Base-by-base conservation (phyloP, 1,140 invertebrate genomes). In the Dinoponera quadriceps region DNA sequence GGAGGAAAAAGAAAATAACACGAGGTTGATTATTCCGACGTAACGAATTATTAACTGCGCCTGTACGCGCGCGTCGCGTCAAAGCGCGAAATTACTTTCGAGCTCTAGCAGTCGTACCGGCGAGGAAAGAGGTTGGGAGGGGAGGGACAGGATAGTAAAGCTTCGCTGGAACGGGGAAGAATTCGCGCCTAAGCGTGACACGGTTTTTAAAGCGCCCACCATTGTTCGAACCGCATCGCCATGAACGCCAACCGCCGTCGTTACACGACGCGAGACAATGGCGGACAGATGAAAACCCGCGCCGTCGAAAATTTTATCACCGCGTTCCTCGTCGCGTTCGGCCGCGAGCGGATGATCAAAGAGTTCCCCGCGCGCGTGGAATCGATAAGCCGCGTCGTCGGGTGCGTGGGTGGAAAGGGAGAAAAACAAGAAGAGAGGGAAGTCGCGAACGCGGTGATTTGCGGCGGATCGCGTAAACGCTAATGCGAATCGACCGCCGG, bases 41-140 rank as follows among this genome's bases (percentile, higher is more conserved):
- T 54, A 51, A 77, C 3, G 20, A 65, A 77, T 65, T 77, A 65
- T 77, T 65, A 51, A 65, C 13, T 27, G 7, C n/a, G 54, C n/a
- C n/a, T 7, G 54, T 20, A 9, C 54, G 38, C 7, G 22, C 4
- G 54, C n/a, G 22, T 14, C 25, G 18, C 1, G 11, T 51, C 27
- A 66, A 66, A 68, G 11, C 27, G 18, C 25, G 13, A 51, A 51
- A 65, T 22, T 51, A 48, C 2, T 49, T 54, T 51, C 1, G 18
- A 63, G 44, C 25, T 59, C 49, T 11, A 14, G 18, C 0, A 20
- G 18, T 0, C 38, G 1, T 11, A 14, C 44, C 14, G 16, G 22
- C 29, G 29, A 44, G n/a, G n/a, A n/a, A n/a, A n/a, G n/a, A n/a
- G n/a, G n/a, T n/a, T n/a, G n/a, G n/a, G n/a, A 57, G 11, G 57